These are phyloP conservation scores for Galeopterus variegatus DNA, from an alignment of 2,113 vertebrate genomes.

Conservation along the genomic window DNA sequence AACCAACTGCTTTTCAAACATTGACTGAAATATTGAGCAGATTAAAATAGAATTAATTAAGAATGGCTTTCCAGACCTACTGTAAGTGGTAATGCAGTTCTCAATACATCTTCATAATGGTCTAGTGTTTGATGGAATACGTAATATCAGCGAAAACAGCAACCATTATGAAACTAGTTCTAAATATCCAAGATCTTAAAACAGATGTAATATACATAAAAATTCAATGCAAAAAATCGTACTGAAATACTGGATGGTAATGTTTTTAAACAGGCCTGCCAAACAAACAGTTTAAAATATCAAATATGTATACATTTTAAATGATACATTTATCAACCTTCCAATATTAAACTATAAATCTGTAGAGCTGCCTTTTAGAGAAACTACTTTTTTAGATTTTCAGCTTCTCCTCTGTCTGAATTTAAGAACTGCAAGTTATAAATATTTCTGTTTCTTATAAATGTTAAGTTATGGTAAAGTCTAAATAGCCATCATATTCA, in stretches of 20 bases:
- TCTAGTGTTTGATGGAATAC: slow-evolving; percentile 72
- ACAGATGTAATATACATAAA: slow-evolving; percentile 79
- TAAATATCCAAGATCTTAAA: slow-evolving; percentile 81
- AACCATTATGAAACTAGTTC: slow-evolving; percentile 79
- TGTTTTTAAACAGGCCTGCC: slow-evolving; percentile 58
- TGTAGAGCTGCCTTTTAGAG: slow-evolving; percentile 61
- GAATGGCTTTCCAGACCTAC: slow-evolving; percentile 77
- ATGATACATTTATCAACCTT: slow-evolving; percentile 72
- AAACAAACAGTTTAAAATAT: slow-evolving; percentile 80
- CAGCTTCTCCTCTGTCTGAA: slow-evolving; percentile 71
- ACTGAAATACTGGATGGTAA: neutral
- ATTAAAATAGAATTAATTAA: slow-evolving; percentile 77
- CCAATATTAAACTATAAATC: slow-evolving; percentile 70
- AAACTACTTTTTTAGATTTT: slow-evolving; percentile 75
- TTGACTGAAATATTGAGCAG: slow-evolving; percentile 64
- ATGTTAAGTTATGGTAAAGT: slow-evolving; percentile 1
- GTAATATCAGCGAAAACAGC: slow-evolving; percentile 77
- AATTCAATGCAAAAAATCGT: neutral
- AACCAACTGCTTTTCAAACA: slow-evolving; percentile 72
- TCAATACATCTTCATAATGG: slow-evolving; percentile 76
- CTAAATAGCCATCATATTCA: neutral
- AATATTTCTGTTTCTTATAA: slow-evolving; percentile 62
- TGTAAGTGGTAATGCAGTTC: slow-evolving; percentile 68
- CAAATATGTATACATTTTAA: slow-evolving; percentile 69
- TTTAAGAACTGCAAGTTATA: slow-evolving; percentile 72